Conservation (phyloP, 1,140 invertebrate species). For the Drosophila asahinai region DNA sequence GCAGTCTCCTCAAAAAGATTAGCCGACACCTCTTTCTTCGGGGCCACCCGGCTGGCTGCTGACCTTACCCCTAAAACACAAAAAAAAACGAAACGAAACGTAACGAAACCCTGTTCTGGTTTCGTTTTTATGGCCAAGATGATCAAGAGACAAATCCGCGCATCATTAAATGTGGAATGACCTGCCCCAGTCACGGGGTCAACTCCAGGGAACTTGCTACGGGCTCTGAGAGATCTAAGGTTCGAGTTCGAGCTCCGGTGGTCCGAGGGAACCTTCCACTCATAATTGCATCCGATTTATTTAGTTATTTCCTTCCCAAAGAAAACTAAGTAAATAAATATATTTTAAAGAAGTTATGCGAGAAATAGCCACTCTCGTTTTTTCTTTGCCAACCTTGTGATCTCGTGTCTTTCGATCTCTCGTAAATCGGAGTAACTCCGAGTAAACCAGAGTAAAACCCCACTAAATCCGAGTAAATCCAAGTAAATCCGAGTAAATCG, state of each 20-base stretch:
- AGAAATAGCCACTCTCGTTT: constrained; percentile 5
- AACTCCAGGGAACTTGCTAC: constrained; percentile 29
- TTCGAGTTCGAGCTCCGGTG: background rate
- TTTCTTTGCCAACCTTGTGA: constrained; percentile 15
- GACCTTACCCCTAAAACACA: constrained; percentile 28
- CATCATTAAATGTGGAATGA: constrained; percentile 67
- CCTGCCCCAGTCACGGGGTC: constrained; percentile 22
- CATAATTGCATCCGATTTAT: background rate
- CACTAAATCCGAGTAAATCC: background rate
- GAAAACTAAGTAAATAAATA: no score
- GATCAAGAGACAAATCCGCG: constrained; percentile 58
- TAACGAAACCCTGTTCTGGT: constrained; percentile 1
- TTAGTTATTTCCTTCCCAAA: background rate
- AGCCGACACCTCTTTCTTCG: constrained; percentile 12
- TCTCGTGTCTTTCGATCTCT: constrained; percentile 2
- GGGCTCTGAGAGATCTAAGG: background rate
- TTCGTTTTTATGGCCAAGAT: constrained; percentile 52
- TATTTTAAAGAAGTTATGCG: no score
- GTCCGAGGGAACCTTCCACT: background rate
- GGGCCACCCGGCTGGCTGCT: constrained; percentile 20
- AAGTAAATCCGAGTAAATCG: background rate
- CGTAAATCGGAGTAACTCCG: background rate
- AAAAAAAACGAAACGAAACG: background rate
- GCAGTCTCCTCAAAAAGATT: constrained; percentile 45
- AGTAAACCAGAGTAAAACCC: background rate